Conservation (phyloP, 2,113 vertebrate species). For the Camelus bactrianus region DNA sequence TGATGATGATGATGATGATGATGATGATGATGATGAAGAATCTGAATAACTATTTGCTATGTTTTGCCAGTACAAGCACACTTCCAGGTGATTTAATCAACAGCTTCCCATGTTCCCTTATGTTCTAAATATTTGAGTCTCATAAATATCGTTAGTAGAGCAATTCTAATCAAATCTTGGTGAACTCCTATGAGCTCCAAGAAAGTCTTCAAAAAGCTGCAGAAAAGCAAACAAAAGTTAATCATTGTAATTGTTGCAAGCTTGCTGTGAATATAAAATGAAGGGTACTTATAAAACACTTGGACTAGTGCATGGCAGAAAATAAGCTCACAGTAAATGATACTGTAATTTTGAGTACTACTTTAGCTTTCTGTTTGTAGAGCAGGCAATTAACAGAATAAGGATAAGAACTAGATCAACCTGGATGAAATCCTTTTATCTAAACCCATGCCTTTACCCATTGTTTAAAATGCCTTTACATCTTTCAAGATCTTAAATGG, state of each 20-base stretch:
- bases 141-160: neutral
- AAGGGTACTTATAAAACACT: neutral
- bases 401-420: neutral
- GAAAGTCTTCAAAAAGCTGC: neutral
- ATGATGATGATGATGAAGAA: neutral
- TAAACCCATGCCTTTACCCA: neutral
- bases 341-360: neutral
- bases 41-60: neutral
- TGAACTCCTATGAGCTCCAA: neutral
- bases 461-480: neutral
- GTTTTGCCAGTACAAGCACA: neutral
- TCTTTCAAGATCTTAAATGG: neutral
- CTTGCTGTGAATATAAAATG: slow-evolving; percentile 44
- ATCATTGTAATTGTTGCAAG: neutral
- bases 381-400: neutral
- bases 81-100: neutral
- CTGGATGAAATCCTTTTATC: neutral
- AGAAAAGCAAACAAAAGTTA: slow-evolving; percentile 29
- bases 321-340: neutral
- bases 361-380: neutral
- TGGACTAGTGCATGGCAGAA: neutral
- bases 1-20: neutral
- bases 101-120: neutral
- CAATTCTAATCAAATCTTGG: slow-evolving; percentile 32
- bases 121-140: neutral